These are phyloP conservation scores for Nemotelus nigrinus DNA, from an alignment of 2,888 invertebrate genomes.

Conservation along the genomic window DNA sequence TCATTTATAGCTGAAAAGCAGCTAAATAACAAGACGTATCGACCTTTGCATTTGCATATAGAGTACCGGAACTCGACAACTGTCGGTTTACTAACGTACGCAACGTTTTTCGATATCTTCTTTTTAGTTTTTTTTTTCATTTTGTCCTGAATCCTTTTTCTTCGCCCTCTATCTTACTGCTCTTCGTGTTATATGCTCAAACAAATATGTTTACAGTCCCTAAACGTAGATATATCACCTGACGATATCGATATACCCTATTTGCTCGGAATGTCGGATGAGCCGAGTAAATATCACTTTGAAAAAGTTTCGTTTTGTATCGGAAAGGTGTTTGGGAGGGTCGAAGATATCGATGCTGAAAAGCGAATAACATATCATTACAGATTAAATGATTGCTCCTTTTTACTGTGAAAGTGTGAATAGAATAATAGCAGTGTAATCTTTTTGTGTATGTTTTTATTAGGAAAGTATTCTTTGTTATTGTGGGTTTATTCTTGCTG, in stretches of 20 bases:
- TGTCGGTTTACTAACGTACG: background rate
- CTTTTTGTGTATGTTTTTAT: too few species aligned
- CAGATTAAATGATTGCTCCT: conserved; percentile 4
- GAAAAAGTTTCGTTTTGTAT: background rate
- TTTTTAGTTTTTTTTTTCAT: background rate
- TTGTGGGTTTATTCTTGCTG: too few species aligned
- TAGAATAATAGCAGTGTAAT: too few species aligned
- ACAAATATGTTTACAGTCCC: conserved; percentile 35
- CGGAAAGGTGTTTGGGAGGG: background rate
- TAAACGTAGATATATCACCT: conserved; percentile 26
- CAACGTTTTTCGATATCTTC: background rate
- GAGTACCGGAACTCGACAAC: background rate
- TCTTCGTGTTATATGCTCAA: conserved; percentile 3
- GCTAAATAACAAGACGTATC: conserved; percentile 13
- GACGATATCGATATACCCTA: conserved; percentile 21
- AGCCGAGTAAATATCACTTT: background rate
- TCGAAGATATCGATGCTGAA: background rate
- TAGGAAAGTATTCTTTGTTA: too few species aligned
- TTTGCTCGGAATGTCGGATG: background rate
- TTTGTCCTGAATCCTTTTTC: background rate
- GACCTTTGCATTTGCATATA: conserved; percentile 26
- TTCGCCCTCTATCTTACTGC: background rate
- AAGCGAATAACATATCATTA: conserved; percentile 14
- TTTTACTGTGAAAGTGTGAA: too few species aligned
- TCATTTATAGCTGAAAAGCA: conserved; percentile 30